Evolutionary conservation across 2,888 invertebrate species (phyloP).

Genomic region (Bimastos eiseni): DNA sequence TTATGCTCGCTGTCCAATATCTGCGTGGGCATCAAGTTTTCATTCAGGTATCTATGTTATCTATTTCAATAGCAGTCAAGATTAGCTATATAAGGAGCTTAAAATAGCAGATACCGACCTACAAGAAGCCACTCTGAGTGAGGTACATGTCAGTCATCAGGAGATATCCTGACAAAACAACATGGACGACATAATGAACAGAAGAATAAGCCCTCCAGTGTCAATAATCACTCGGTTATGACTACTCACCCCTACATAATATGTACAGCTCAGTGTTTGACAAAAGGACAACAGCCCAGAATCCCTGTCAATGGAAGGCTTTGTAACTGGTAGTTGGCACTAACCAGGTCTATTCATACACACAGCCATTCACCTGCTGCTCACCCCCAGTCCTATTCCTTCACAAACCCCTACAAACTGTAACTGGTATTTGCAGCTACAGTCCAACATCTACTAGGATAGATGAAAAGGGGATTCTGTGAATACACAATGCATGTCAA

Average conservation of each 20-base stretch:
- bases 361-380: background rate
- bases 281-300: background rate
- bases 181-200: background rate
- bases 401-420: background rate
- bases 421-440: background rate
- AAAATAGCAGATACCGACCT: background rate
- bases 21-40: background rate
- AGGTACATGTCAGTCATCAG: background rate
- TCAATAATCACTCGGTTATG: background rate
- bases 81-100: background rate
- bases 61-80: background rate
- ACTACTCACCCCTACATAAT: background rate
- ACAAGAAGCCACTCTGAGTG: background rate
- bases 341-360: background rate
- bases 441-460: background rate
- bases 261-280: background rate
- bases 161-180: background rate
- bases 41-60: background rate
- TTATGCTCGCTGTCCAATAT: background rate
- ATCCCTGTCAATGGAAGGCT: background rate
- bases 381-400: background rate
- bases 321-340: background rate
- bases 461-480: background rate
- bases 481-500: background rate
- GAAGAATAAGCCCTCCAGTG: background rate